These are phyloP conservation scores for Oreortyx pictus DNA, from an alignment of 2,797 vertebrate species.

Conservation along the genomic window DNA sequence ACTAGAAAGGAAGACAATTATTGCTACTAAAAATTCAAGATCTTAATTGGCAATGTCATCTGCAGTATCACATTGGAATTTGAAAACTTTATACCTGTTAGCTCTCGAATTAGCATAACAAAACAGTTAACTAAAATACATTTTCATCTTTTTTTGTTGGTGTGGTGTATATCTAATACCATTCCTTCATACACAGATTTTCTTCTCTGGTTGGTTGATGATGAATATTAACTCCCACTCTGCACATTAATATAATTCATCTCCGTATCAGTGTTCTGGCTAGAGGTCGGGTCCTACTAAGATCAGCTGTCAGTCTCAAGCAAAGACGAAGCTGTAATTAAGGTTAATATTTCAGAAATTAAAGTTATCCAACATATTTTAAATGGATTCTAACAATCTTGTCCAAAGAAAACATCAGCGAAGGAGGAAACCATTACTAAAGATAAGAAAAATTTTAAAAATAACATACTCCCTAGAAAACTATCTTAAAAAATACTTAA, in stretches of 20 bases:
- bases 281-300: background rate
- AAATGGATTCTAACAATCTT: background rate
- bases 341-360: background rate
- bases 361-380: background rate
- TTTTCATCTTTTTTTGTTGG: background rate
- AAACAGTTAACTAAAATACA: background rate
- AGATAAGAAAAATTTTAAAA: background rate
- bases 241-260: background rate
- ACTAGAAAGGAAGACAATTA: background rate
- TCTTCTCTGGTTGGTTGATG: background rate
- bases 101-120: background rate
- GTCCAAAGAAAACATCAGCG: background rate
- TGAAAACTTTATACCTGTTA: background rate
- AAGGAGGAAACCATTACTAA: background rate
- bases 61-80: background rate
- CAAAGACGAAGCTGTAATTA: background rate
- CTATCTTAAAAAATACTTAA: background rate
- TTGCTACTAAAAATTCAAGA: background rate
- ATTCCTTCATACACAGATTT: conserved; percentile 1
- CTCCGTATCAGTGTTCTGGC: background rate
- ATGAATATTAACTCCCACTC: background rate
- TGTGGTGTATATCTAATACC: background rate
- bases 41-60: background rate
- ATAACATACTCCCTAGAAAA: background rate
- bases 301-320: background rate